Percentiles rank a stretch among this genome's conserved stretches.
Conservation (phyloP, 2,797 vertebrate species). For the Taenioides sp. region DNA sequence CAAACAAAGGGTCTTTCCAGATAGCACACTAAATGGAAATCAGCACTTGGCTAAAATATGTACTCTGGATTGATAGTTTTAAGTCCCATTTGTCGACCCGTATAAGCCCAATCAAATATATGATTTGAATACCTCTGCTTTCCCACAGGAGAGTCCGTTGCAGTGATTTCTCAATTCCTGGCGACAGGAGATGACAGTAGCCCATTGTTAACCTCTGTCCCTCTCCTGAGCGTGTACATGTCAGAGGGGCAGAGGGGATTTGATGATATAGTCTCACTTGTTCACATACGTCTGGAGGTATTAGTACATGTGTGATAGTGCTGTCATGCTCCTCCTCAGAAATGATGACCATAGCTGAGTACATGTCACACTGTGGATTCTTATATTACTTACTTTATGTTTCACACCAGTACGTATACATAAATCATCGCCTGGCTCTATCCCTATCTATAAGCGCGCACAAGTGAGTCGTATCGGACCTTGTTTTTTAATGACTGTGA, state of each 20-base stretch:
- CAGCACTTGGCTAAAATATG: neutral
- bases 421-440: constrained; percentile 68
- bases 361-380: constrained; percentile 46
- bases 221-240: constrained; percentile 42
- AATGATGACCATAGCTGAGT: constrained; percentile 14
- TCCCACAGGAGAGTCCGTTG: constrained; percentile 1
- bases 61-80: neutral
- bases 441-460: constrained; percentile 30
- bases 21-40: neutral
- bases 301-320: constrained; percentile 52
- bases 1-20: neutral
- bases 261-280: constrained; percentile 67
- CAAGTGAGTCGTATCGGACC: constrained; percentile 72
- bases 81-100: neutral
- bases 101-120: neutral
- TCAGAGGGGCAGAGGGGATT: constrained; percentile 53
- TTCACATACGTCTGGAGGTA: constrained; percentile 66
- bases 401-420: constrained; percentile 65
- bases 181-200: constrained; percentile 56
- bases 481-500: constrained; percentile 73
- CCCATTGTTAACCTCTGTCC: constrained; percentile 35
- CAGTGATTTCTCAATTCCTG: constrained; percentile 24
- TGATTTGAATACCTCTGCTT: constrained; percentile 15
- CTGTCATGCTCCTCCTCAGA: constrained; percentile 34
- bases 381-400: constrained; percentile 33